Conservation (phyloP, 1,140 invertebrate genomes). For the Ridgeia piscesae region DNA sequence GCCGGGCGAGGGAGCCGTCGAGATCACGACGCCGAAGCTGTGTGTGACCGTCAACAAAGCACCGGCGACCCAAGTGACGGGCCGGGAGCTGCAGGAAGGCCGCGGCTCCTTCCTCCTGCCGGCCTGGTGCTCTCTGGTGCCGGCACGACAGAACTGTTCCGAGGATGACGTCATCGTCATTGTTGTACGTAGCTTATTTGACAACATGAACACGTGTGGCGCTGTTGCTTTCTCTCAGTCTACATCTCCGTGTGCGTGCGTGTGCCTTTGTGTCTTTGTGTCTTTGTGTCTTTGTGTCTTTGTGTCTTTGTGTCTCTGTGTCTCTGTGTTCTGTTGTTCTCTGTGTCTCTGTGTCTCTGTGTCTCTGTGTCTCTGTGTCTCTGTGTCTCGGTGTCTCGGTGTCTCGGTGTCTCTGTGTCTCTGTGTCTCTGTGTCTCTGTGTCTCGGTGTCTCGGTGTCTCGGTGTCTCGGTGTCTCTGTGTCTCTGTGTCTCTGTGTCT, state of each 20-base stretch:
- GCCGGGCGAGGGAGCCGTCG: slow-evolving; percentile 14
- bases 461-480: not conserved
- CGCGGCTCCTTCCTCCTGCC: not conserved
- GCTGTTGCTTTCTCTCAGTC: not conserved
- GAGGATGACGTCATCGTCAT: slow-evolving; percentile 4
- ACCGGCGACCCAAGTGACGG: not conserved
- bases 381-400: not conserved
- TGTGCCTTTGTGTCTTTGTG: too few relatives aligned
- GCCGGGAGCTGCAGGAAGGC: not conserved
- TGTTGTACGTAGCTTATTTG: not conserved
- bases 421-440: not conserved
- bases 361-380: not conserved
- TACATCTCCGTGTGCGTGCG: too few relatives aligned
- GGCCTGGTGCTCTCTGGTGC: not conserved
- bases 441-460: not conserved
- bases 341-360: not conserved
- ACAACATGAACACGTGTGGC: not conserved
- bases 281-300: not conserved
- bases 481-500: not conserved
- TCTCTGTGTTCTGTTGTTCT: not conserved
- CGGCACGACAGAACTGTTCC: not conserved
- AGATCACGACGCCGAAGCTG: slow-evolving; percentile 19
- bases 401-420: not conserved
- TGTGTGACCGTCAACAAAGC: not conserved
- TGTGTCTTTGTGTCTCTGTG: too few relatives aligned